A percentile compares a stretch with the other conserved stretches of the same genome.
phyloP scores from a whole-genome alignment of 2,797 vertebrate genomes.

The Synaphobranchus kaupii region DNA sequence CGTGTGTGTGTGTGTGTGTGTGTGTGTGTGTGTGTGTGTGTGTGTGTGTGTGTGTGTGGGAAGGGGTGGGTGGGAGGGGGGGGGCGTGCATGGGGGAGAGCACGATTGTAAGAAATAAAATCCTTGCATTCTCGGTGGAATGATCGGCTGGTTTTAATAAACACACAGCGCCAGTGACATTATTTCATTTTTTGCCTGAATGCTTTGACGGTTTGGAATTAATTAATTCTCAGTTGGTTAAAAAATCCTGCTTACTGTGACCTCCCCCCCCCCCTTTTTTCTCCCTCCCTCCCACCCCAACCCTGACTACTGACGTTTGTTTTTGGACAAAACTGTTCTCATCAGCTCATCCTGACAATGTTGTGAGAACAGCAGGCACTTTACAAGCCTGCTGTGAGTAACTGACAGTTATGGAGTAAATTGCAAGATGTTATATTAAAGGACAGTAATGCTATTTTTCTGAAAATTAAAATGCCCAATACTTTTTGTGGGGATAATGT shows the following conservation, averaged over 20 bases:
- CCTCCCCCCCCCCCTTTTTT: background rate
- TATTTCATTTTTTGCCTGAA: constrained; percentile 28
- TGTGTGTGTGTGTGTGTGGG: background rate
- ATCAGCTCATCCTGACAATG: background rate
- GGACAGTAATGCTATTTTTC: background rate
- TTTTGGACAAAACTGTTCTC: constrained; percentile 13
- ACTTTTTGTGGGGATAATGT: background rate
- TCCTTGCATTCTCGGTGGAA: constrained; percentile 11
- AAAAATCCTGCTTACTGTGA: constrained; percentile 1
- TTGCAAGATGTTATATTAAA: background rate
- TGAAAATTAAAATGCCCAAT: background rate
- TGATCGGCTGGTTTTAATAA: constrained; percentile 24
- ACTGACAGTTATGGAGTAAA: background rate
- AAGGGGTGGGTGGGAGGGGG: background rate
- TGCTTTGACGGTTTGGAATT: constrained; percentile 26
- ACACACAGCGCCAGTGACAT: constrained; percentile 4
- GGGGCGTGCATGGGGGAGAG: background rate
- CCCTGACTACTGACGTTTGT: background rate
- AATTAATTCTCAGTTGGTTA: constrained; percentile 23
- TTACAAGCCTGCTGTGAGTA: background rate
- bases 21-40: too few species aligned
- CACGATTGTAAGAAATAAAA: background rate
- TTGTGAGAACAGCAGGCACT: constrained; percentile 5
- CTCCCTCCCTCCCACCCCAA: background rate
- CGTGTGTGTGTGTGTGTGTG: too few species aligned